phyloP scores from a whole-genome alignment of 2,888 invertebrate genomes.

The Melolontha melolontha region DNA sequence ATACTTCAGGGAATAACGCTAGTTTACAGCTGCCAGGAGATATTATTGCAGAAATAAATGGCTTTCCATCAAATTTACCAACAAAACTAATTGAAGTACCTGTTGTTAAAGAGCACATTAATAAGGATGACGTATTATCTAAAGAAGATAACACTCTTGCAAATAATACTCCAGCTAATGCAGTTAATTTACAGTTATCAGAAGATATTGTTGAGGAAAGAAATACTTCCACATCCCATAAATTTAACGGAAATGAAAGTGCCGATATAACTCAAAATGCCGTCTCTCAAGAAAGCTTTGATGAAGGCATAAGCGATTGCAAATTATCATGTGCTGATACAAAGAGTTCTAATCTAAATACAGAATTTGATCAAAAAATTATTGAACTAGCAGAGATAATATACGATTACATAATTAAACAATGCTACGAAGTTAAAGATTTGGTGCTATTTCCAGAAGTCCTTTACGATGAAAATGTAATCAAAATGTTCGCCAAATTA shows the following conservation, averaged over 20 bases:
- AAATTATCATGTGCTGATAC: slow-evolving; percentile 26
- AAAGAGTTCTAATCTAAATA: neutral
- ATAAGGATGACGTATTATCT: too few relatives aligned
- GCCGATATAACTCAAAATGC: neutral
- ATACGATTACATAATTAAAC: slow-evolving; percentile 57
- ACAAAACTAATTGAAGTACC: too few relatives aligned
- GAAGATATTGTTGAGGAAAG: slow-evolving; percentile 1
- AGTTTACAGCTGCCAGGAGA: too few relatives aligned
- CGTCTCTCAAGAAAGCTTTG: slow-evolving; percentile 30
- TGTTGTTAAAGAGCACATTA: too few relatives aligned
- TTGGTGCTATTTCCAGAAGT: slow-evolving; percentile 61
- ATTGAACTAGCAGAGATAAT: slow-evolving; percentile 53
- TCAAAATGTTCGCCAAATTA: slow-evolving; percentile 55
- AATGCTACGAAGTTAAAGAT: slow-evolving; percentile 59
- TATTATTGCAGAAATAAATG: too few relatives aligned
- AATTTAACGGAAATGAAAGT: neutral
- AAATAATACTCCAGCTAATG: too few relatives aligned
- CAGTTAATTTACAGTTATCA: neutral
- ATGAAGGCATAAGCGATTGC: slow-evolving; percentile 56
- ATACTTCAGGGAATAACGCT: too few relatives aligned
- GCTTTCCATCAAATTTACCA: too few relatives aligned
- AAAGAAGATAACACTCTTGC: too few relatives aligned
- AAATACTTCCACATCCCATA: neutral
- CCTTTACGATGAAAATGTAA: slow-evolving; percentile 55
- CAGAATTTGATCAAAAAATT: slow-evolving; percentile 45